A percentile compares a stretch with the other conserved stretches of the same genome.
phyloP scores from a whole-genome alignment of 2,113 vertebrate genomes.

The Crotalus horridus region DNA sequence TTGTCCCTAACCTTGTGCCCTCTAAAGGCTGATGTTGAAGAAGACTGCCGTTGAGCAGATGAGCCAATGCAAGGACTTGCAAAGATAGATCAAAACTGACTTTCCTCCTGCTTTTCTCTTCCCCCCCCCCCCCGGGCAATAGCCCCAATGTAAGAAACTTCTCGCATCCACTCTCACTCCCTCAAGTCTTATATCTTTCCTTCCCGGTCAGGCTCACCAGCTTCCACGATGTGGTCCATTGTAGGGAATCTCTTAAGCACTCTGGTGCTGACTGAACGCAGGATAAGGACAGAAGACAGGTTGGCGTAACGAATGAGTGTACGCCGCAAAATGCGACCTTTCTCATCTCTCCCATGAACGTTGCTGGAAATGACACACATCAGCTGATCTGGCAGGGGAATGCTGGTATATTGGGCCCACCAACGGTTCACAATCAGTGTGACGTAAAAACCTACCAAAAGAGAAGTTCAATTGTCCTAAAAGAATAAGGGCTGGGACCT shows the following conservation, averaged over 20 bases:
- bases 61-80: not conserved
- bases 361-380: conserved; percentile 88
- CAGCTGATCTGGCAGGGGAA: conserved; percentile 87
- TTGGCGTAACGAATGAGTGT: conserved; percentile 86
- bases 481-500: not conserved
- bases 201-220: not conserved
- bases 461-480: not conserved
- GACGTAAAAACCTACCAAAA: conserved; percentile 81
- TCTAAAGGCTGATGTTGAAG: not conserved
- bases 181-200: not conserved
- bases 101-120: rapidly evolving
- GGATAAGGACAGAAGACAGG: conserved; percentile 82
- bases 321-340: conserved; percentile 77
- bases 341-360: conserved; percentile 81
- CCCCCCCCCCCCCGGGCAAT: not conserved
- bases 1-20: not conserved
- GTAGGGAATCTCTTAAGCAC: conserved; percentile 83
- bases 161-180: rapidly evolving
- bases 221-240: conserved; percentile 80
- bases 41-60: not conserved
- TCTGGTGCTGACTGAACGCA: conserved; percentile 84
- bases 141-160: not conserved
- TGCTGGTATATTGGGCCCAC: conserved; percentile 92
- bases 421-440: conserved; percentile 83
- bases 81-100: not conserved